Percentiles rank a stretch among this genome's conserved stretches.
Evolutionary conservation across 2,113 vertebrate species (phyloP).

Genomic region (Etheostoma spectabile): DNA sequence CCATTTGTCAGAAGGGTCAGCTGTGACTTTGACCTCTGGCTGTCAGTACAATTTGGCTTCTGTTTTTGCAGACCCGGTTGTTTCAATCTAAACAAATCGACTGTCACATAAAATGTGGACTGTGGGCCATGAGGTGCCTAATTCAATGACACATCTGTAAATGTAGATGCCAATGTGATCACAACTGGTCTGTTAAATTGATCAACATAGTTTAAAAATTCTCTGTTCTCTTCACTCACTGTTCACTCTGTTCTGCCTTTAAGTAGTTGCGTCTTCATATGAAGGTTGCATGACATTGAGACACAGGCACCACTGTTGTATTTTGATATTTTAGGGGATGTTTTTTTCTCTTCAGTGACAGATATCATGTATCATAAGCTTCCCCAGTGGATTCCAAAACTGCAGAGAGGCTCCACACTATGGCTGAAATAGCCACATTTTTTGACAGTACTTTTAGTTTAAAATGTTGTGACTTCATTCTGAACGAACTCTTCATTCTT

Average conservation of each 20-base stretch:
- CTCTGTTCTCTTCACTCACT: too few species aligned
- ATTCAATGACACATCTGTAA: constrained; percentile 15
- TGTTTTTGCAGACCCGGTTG: constrained; percentile 57
- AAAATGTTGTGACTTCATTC: too few species aligned
- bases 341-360: neutral
- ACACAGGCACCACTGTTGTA: neutral
- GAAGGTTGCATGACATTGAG: neutral
- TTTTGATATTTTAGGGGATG: too few species aligned
- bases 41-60: constrained; percentile 59
- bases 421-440: too few species aligned
- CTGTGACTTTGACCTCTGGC: constrained; percentile 52
- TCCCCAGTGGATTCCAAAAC: too few species aligned
- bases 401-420: too few species aligned
- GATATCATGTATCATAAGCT: neutral
- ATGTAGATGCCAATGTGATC: constrained; percentile 1
- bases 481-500: too few species aligned
- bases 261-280: neutral
- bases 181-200: neutral
- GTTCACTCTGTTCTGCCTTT: constrained; percentile 5
- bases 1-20: constrained; percentile 68
- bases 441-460: too few species aligned
- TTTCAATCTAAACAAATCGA: constrained; percentile 21
- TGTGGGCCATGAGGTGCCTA: neutral
- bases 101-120: constrained; percentile 18
- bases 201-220: neutral